Conservation (phyloP, 2,797 vertebrate genomes). For the Mormyrops boulengeri region DNA sequence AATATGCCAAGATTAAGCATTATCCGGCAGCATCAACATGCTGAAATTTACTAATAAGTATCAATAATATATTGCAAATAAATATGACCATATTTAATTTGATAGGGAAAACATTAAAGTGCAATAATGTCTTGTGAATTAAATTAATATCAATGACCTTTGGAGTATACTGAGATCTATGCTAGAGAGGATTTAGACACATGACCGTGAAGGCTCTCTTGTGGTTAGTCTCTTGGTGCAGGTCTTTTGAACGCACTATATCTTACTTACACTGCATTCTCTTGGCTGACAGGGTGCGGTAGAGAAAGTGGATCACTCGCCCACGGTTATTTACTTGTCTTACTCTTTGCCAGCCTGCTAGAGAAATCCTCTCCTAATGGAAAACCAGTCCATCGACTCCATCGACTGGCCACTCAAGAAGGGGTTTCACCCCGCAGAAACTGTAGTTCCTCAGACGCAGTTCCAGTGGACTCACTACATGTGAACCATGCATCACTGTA, state of each 20-base stretch:
- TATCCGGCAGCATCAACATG: background rate
- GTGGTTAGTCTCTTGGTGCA: conserved; percentile 7
- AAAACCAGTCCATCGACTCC: background rate
- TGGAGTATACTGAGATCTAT: background rate
- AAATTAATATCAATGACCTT: background rate
- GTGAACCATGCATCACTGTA: background rate
- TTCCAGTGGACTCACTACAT: background rate
- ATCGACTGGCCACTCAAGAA: background rate
- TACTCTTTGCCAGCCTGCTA: background rate
- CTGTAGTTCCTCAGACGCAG: background rate
- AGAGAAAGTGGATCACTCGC: background rate
- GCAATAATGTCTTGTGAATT: background rate
- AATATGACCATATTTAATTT: background rate
- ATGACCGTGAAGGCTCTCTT: background rate
- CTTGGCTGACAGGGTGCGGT: background rate
- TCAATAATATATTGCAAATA: background rate
- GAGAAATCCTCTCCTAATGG: background rate
- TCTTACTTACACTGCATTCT: background rate
- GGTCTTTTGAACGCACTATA: background rate
- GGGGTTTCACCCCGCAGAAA: background rate
- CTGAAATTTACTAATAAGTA: background rate
- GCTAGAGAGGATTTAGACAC: background rate
- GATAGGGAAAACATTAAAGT: background rate
- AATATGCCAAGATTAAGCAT: background rate
- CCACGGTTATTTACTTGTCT: background rate